Evolutionary conservation across 2,888 invertebrate genomes (phyloP).

Genomic region (Torymus aiolomorphi): DNA sequence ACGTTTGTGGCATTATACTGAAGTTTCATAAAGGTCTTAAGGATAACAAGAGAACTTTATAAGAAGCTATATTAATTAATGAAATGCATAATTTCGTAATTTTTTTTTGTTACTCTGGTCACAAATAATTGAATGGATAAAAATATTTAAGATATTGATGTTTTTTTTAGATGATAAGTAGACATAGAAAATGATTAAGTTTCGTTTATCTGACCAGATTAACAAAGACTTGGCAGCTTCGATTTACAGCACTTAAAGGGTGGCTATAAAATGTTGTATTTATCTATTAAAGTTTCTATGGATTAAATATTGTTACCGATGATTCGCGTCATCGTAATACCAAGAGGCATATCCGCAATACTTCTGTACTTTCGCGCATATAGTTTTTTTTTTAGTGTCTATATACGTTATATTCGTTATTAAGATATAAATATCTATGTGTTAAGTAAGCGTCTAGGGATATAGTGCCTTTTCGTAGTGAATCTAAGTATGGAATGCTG

Average conservation of each 20-base stretch:
- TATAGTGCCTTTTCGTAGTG: slow-evolving; percentile 36
- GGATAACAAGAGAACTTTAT: no score
- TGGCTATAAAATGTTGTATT: slow-evolving; percentile 19
- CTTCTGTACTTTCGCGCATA: slow-evolving; percentile 32
- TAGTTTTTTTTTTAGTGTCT: slow-evolving; percentile 17
- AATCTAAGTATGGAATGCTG: slow-evolving; percentile 23
- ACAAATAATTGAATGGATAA: not conserved
- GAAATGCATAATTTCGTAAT: not conserved
- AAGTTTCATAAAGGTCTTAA: no score
- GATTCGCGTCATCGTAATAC: slow-evolving; percentile 6
- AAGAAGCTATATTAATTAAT: no score
- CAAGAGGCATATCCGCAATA: slow-evolving; percentile 8
- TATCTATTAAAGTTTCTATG: slow-evolving; percentile 21
- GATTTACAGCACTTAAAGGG: not conserved
- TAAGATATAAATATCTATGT: slow-evolving; percentile 8
- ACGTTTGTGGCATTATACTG: no score
- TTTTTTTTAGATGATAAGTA: no score
- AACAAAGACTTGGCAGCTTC: slow-evolving; percentile 6
- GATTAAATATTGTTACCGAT: slow-evolving; percentile 21
- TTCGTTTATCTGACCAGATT: slow-evolving; percentile 8
- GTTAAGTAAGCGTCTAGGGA: slow-evolving; percentile 25
- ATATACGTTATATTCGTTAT: slow-evolving; percentile 6
- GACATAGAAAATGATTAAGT: not conserved
- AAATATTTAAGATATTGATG: not conserved
- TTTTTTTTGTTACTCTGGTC: slow-evolving; percentile 8